These are phyloP conservation scores for Megaceryle alcyon DNA, from an alignment of 2,797 vertebrate genomes.

Conservation along the genomic window DNA sequence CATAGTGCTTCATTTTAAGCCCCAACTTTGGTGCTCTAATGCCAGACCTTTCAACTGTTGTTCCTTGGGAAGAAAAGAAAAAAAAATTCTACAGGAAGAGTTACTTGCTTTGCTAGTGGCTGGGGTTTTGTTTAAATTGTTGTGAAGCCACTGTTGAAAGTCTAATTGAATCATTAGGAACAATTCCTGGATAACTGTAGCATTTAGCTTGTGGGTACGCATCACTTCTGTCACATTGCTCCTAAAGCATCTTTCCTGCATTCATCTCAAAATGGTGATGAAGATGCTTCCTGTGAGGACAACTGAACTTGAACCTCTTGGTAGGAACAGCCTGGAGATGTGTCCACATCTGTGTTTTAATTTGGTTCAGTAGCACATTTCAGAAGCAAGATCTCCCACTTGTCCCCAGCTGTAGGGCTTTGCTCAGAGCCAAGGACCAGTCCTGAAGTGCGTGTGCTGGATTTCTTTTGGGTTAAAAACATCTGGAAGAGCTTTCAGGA, in stretches of 20 bases:
- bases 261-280: not conserved
- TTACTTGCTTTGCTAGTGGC: not conserved
- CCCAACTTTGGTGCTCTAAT: rapidly evolving
- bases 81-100: not conserved
- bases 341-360: not conserved
- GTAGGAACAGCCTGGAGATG: not conserved
- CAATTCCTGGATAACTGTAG: not conserved
- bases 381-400: not conserved
- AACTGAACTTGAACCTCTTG: not conserved
- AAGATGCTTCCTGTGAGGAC: not conserved
- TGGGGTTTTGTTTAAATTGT: not conserved
- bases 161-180: not conserved
- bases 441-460: rapidly evolving
- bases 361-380: not conserved
- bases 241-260: not conserved
- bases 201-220: not conserved
- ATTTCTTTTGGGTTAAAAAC: not conserved
- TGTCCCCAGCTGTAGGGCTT: not conserved
- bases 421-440: not conserved
- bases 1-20: not conserved
- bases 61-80: not conserved
- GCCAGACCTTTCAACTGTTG: not conserved
- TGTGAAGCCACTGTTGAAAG: not conserved
- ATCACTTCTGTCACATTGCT: not conserved
- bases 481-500: not conserved